phyloP scores from a whole-genome alignment of 2,797 vertebrate species.

The Halcyon chelicuti region DNA sequence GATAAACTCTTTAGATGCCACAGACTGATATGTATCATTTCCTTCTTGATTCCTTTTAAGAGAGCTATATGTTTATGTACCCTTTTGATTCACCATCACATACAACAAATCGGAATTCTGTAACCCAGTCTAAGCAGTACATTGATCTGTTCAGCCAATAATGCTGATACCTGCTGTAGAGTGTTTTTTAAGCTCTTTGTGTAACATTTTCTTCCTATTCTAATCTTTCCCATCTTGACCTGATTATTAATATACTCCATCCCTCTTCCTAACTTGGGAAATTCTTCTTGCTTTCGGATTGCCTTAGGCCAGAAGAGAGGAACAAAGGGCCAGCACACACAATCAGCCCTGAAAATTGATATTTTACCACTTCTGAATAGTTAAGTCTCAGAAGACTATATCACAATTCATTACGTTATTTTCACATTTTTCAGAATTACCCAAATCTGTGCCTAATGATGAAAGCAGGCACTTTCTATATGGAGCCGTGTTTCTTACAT shows the following conservation, averaged over 20 bases:
- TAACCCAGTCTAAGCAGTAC: background rate
- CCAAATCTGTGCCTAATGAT: background rate
- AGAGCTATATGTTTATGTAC: background rate
- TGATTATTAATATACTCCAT: slow-evolving; percentile 54
- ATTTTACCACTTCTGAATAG: slow-evolving; percentile 39
- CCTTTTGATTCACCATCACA: background rate
- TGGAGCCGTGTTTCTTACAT: background rate
- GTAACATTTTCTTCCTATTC: slow-evolving; percentile 26
- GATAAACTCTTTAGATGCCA: background rate
- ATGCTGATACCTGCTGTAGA: background rate
- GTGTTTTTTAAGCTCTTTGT: background rate
- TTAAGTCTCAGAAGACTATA: slow-evolving; percentile 15
- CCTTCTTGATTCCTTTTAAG: background rate
- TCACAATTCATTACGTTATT: slow-evolving; percentile 15
- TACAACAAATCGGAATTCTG: background rate
- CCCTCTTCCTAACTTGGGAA: slow-evolving; percentile 33
- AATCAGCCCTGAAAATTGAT: slow-evolving; percentile 45
- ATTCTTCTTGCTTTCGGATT: slow-evolving; percentile 39
- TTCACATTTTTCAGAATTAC: slow-evolving; percentile 40
- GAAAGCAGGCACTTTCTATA: background rate
- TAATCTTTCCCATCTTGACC: slow-evolving; percentile 38
- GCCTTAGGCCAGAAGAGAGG: slow-evolving; percentile 57
- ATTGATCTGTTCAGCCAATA: background rate
- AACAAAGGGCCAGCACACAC: slow-evolving; percentile 24
- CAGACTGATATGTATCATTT: background rate